phyloP scores from a whole-genome alignment of 2,113 vertebrate genomes.

The Cololabis saira region DNA sequence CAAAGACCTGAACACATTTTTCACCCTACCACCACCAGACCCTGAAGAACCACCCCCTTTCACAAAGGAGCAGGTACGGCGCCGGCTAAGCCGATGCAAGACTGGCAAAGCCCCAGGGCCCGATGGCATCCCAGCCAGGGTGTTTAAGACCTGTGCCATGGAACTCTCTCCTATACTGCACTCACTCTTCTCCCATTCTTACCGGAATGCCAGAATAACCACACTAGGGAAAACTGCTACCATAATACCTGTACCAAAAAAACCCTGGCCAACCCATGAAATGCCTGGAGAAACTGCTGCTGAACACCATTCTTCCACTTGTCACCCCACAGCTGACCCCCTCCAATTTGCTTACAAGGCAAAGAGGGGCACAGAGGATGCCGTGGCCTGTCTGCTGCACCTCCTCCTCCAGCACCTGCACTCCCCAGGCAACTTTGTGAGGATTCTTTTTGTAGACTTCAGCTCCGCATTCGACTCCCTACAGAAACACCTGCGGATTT shows the following conservation, averaged over 20 bases:
- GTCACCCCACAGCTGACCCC: no score
- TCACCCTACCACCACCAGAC: no score
- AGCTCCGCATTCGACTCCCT: no score
- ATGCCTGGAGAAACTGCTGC: no score
- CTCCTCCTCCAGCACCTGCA: background rate
- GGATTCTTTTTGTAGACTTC: background rate
- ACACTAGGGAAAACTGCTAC: background rate
- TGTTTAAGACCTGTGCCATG: background rate
- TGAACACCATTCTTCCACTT: no score
- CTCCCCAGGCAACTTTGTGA: background rate
- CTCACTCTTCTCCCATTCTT: background rate
- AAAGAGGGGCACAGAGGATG: background rate
- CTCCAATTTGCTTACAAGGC: background rate
- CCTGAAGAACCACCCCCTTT: background rate
- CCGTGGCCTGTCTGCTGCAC: constrained; percentile 1
- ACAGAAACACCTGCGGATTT: no score
- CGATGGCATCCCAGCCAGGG: background rate
- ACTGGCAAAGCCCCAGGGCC: background rate
- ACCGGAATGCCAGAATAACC: background rate
- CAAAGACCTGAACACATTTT: no score
- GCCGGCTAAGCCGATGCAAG: background rate
- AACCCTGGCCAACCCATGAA: background rate
- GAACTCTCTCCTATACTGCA: background rate
- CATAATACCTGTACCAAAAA: no score
- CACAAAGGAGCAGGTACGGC: background rate